These are phyloP conservation scores for Cyphomyrus plagiostoma DNA, from an alignment of 2,113 vertebrate genomes.

Conservation along the genomic window DNA sequence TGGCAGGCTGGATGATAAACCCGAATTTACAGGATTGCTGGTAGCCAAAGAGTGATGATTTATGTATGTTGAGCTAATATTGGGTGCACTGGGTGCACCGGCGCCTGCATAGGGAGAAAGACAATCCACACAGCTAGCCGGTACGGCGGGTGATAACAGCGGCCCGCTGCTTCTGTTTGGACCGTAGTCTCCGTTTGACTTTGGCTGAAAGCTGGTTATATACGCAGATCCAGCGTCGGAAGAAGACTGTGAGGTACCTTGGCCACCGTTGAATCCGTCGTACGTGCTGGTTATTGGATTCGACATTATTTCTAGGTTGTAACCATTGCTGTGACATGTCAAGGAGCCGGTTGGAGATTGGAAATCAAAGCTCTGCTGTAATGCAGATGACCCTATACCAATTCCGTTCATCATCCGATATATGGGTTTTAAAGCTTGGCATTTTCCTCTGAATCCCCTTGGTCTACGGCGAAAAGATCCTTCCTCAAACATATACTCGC, in stretches of 20 bases:
- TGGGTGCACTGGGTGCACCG: slow-evolving; percentile 78
- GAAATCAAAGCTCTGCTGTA: slow-evolving; percentile 89
- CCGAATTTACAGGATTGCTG: slow-evolving; percentile 61
- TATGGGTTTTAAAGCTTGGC: slow-evolving; percentile 87
- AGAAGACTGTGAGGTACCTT: slow-evolving; percentile 79
- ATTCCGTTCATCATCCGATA: slow-evolving; percentile 84
- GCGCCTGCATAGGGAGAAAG: slow-evolving; percentile 78
- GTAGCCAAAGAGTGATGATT: slow-evolving; percentile 80
- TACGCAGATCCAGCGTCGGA: slow-evolving; percentile 79
- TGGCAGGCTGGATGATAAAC: slow-evolving; percentile 72
- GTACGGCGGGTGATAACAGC: slow-evolving; percentile 74
- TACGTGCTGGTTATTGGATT: slow-evolving; percentile 67
- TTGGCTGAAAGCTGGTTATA: slow-evolving; percentile 81
- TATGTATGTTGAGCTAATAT: slow-evolving; percentile 79
- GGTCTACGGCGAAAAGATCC: slow-evolving; percentile 92
- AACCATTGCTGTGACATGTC: slow-evolving; percentile 70
- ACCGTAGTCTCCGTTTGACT: slow-evolving; percentile 69
- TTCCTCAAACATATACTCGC: slow-evolving; percentile 52
- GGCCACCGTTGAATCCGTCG: slow-evolving; percentile 69
- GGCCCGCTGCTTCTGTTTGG: slow-evolving; percentile 84
- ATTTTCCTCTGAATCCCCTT: slow-evolving; percentile 88
- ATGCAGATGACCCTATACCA: slow-evolving; percentile 79
- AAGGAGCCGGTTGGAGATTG: slow-evolving; percentile 75
- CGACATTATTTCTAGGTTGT: slow-evolving; percentile 83
- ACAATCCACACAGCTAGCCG: slow-evolving; percentile 80